Conservation (phyloP, 2,797 vertebrate genomes). For the Gallinago nigripennis region DNA sequence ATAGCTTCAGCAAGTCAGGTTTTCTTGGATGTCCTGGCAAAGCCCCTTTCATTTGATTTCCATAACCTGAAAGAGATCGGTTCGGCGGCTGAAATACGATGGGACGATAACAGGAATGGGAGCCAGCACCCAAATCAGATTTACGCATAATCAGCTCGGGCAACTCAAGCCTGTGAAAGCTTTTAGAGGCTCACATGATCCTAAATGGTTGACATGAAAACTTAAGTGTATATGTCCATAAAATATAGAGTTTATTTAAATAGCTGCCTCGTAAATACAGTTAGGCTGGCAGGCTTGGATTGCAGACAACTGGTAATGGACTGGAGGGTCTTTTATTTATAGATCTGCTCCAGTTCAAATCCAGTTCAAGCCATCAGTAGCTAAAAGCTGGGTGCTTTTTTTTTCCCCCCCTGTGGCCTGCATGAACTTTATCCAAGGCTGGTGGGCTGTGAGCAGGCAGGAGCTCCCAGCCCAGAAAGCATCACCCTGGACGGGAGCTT, state of each 20-base stretch:
- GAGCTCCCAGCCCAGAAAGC: background rate
- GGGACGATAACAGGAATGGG: background rate
- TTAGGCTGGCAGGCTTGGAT: background rate
- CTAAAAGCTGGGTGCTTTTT: background rate
- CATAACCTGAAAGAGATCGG: background rate
- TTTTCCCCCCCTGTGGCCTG: background rate
- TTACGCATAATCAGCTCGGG: background rate
- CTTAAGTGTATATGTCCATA: background rate
- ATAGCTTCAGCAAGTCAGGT: background rate
- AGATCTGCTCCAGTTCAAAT: background rate
- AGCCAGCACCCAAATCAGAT: conserved; percentile 29
- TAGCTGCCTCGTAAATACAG: background rate
- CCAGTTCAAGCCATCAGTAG: background rate
- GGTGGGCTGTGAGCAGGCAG: background rate
- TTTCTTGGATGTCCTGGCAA: background rate
- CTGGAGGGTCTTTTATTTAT: background rate
- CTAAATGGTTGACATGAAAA: background rate
- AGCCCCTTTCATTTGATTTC: background rate
- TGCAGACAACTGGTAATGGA: background rate
- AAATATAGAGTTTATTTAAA: background rate
- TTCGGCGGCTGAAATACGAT: background rate
- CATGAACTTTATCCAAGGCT: background rate
- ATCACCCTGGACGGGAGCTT: background rate
- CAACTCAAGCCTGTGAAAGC: background rate
- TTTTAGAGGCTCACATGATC: conserved; percentile 14